These are phyloP conservation scores for Pyrgilauda ruficollis DNA, from an alignment of 2,113 vertebrate species.

Conservation along the genomic window DNA sequence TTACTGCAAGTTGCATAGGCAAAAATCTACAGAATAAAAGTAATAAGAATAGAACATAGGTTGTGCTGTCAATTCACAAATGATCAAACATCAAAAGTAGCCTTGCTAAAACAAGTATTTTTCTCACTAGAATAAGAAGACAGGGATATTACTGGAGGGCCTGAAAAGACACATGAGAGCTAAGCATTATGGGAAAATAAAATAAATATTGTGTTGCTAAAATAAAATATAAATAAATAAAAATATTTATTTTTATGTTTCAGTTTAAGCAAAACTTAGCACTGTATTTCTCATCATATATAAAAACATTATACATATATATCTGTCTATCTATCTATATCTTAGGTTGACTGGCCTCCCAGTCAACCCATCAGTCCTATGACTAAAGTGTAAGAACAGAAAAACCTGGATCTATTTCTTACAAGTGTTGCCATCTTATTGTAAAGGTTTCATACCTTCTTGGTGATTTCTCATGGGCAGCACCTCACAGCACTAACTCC, in stretches of 20 bases:
- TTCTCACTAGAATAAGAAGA: not conserved
- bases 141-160: not conserved
- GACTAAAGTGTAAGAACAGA: not conserved
- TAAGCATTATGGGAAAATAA: not conserved
- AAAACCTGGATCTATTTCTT: not conserved
- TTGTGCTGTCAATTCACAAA: not conserved
- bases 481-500: too few species aligned
- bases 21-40: conserved; percentile 25
- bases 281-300: not conserved
- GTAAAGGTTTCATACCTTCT: too few species aligned
- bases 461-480: too few species aligned
- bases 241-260: not conserved
- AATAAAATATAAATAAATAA: not conserved
- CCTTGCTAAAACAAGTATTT: not conserved
- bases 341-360: not conserved
- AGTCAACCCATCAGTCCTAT: not conserved
- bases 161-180: not conserved
- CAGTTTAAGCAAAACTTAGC: not conserved
- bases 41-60: not conserved
- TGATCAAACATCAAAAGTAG: not conserved
- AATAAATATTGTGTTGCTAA: not conserved
- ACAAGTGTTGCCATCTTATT: too few species aligned
- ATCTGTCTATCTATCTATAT: not conserved
- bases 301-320: not conserved
- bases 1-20: conserved; percentile 22